Percentiles rank a stretch among this genome's conserved stretches.
Conservation (phyloP, 2,113 vertebrate species). For the Charadrius vociferus region DNA sequence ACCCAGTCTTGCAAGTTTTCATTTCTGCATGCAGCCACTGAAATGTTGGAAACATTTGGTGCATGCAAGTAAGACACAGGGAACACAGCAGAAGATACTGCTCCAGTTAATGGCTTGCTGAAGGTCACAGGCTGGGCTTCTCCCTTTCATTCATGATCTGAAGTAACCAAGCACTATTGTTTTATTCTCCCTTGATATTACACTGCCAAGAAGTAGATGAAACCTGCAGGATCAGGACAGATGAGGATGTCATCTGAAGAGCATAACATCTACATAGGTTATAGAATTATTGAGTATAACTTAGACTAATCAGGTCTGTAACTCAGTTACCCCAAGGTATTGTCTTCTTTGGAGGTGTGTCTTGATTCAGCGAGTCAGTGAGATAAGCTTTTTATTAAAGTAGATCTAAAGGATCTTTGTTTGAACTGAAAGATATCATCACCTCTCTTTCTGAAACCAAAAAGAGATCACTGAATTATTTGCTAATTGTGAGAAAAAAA, state of each 20-base stretch:
- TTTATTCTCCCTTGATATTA: background rate
- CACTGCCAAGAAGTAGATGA: background rate
- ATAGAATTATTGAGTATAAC: constrained; percentile 18
- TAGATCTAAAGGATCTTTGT: constrained; percentile 23
- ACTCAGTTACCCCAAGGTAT: constrained; percentile 3
- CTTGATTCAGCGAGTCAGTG: constrained; percentile 25
- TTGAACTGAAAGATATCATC: background rate
- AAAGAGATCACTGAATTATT: constrained; percentile 77
- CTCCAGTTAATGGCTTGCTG: background rate
- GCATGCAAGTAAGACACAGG: background rate
- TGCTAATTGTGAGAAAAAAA: constrained; percentile 79
- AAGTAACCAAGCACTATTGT: background rate
- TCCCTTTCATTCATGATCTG: background rate
- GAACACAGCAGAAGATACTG: background rate
- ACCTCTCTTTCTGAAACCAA: constrained; percentile 32
- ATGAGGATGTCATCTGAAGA: background rate
- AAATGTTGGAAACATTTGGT: background rate
- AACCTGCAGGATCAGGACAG: background rate
- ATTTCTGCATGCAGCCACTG: background rate
- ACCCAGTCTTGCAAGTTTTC: background rate
- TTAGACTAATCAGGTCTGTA: constrained; percentile 21
- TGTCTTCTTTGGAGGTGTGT: constrained; percentile 27
- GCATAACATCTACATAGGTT: background rate
- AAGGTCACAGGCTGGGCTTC: background rate
- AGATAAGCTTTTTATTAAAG: constrained; percentile 48